Base-by-base conservation (phyloP, 2,888 invertebrate genomes). In the Periphyllus acericola region DNA sequence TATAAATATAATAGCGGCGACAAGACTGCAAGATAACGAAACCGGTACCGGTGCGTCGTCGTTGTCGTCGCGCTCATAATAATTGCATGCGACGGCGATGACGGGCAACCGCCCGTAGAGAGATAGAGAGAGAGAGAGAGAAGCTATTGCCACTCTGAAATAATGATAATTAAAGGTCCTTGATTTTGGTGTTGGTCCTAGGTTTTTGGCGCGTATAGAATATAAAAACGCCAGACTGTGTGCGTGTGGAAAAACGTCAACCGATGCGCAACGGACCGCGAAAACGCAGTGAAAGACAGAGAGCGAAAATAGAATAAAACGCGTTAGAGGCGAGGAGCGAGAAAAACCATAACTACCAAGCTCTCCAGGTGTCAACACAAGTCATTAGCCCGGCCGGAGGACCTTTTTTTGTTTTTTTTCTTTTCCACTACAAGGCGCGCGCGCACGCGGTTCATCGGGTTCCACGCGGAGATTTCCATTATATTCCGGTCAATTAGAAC, bases 391-490 rank as follows among this genome's bases (percentile, higher is more conserved):
- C 66, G 85, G 36, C 40, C 60, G 76, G 78, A 72, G 74, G 83
- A 74, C 74, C n/a, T 83, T 72, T 82, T 83, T 83, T 60, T n/a
- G n/a, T n/a, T 40, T 75, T 29, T 6, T 52, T 5, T 25, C 60
- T 79, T 74, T n/a, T 52, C 14, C 66, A 19, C 68, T 66, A 25
- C 21, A 25, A 60, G 60, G 68, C 29, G 40, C n/a, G 52, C 52
- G 52, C 78, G 29, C 79, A 34, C n/a, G 25, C 78, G 85, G 85
- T 85, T 85, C 85, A 85, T 85, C 78, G 78, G 85, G 85, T 85
- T 83, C 83, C 83, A 71, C 85, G 83, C 85, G 34, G 85, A 85
- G 85, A 85, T 85, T 85, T 84, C 55, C 83, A 83, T 83, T 83
- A 46, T 83, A 55, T 74, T 83, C 74, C 74, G 85, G 85, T 85